These are phyloP conservation scores for Ephydatia muelleri DNA, from an alignment of 37 sponge, comb jelly and placozoan genomes.

Conservation along the genomic window DNA sequence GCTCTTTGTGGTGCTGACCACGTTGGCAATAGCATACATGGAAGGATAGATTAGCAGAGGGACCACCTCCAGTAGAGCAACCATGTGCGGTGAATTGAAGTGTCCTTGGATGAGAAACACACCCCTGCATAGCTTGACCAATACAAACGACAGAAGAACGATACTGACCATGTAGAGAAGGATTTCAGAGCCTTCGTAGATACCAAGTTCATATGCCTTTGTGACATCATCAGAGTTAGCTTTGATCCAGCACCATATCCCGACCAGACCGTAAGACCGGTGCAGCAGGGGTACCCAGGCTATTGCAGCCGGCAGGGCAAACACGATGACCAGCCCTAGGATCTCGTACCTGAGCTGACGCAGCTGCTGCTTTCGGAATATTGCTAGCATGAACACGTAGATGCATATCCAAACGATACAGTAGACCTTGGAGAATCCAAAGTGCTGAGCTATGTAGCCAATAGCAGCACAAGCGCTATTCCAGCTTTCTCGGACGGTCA, in stretches of 20 bases:
- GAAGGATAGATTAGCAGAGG: neutral
- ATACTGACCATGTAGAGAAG: neutral
- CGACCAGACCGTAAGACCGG: neutral
- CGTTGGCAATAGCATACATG: neutral
- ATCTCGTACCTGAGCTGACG: neutral
- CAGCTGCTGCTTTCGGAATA: neutral
- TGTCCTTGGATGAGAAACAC: neutral
- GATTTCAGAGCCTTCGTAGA: neutral
- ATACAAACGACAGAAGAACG: neutral
- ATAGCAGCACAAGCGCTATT: neutral
- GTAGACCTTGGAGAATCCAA: neutral
- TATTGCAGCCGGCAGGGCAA: neutral
- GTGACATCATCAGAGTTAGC: neutral
- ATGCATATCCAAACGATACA: neutral
- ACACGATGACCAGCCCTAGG: neutral
- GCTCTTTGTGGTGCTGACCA: neutral
- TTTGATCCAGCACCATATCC: neutral
- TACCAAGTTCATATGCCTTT: neutral
- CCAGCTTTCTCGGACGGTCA: neutral
- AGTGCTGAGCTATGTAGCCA: neutral
- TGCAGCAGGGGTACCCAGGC: neutral
- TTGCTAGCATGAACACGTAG: neutral
- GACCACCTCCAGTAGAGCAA: neutral
- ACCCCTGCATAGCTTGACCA: neutral
- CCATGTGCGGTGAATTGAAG: neutral